Percentiles rank a stretch among this genome's conserved stretches.
Evolutionary conservation across 2,113 vertebrate genomes (phyloP).

Genomic region (Coregonus clupeaformis): DNA sequence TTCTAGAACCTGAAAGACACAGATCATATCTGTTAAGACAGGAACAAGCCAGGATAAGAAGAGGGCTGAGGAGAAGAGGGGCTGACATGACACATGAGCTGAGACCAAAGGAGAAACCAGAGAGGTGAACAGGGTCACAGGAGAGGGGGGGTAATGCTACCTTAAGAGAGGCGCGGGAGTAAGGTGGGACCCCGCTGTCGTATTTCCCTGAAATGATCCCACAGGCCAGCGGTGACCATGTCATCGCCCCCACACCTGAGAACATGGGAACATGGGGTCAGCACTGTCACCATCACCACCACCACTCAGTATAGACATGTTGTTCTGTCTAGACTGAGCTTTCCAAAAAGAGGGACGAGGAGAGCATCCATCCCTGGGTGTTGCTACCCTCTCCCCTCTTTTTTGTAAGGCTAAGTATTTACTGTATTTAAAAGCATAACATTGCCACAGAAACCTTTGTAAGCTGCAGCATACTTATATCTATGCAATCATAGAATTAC

Average conservation of each 20-base stretch:
- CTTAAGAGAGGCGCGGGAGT: constrained; percentile 95
- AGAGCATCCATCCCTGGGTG: neutral
- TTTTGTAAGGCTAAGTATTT: neutral
- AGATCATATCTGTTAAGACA: constrained; percentile 42
- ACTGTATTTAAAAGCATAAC: too few relatives aligned
- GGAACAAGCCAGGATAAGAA: constrained; percentile 24
- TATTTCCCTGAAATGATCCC: constrained; percentile 99
- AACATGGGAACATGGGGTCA: neutral
- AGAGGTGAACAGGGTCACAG: neutral
- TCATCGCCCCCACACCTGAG: constrained; percentile 97
- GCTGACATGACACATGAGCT: neutral
- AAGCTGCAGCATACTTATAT: too few relatives aligned
- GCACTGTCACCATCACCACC: neutral
- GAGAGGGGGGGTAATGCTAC: constrained; percentile 59
- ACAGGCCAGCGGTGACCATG: constrained; percentile 95
- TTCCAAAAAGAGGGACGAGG: too few relatives aligned
- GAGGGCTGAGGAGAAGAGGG: constrained; percentile 8
- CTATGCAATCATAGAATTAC: too few relatives aligned
- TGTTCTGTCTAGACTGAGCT: neutral
- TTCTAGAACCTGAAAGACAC: constrained; percentile 66
- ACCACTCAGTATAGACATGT: neutral
- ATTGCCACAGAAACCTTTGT: neutral
- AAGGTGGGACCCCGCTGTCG: constrained; percentile 90
- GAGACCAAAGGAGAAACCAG: neutral
- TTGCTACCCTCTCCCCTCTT: too few relatives aligned